phyloP scores from a whole-genome alignment of 37 sponge, comb jelly and placozoan genomes.

The Mnemiopsis leidyi region DNA sequence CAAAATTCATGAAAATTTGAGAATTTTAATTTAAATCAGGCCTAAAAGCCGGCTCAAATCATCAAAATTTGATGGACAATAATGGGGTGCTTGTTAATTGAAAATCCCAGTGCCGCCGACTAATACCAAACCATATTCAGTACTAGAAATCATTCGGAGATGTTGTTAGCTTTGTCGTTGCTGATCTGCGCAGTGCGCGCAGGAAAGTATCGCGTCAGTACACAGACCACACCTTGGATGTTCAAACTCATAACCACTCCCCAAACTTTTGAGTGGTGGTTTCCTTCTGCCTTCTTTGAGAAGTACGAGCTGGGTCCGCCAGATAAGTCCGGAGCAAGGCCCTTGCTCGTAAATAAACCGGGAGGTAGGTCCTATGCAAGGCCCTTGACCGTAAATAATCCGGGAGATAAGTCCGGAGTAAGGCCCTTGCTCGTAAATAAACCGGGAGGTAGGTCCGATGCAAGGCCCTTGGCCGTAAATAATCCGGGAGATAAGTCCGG shows the following conservation, averaged over 20 bases:
- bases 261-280: neutral
- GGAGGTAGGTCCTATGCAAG: neutral
- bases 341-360: neutral
- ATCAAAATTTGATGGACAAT: neutral
- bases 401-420: neutral
- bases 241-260: neutral
- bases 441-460: neutral
- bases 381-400: too few species aligned
- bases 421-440: neutral
- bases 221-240: neutral
- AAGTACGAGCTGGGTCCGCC: neutral
- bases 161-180: neutral
- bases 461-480: too few species aligned
- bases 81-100: neutral
- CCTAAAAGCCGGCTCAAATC: neutral
- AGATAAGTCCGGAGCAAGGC: neutral
- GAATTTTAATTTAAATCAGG: too few species aligned
- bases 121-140: too few species aligned
- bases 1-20: neutral
- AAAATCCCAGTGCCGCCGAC: too few species aligned
- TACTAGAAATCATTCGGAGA: too few species aligned
- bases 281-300: neutral
- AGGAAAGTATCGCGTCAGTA: neutral
- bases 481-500: neutral
- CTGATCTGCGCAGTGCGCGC: neutral